Evolutionary conservation across 2,113 vertebrate species (phyloP).

Genomic region (Acrocephalus arundinaceus): DNA sequence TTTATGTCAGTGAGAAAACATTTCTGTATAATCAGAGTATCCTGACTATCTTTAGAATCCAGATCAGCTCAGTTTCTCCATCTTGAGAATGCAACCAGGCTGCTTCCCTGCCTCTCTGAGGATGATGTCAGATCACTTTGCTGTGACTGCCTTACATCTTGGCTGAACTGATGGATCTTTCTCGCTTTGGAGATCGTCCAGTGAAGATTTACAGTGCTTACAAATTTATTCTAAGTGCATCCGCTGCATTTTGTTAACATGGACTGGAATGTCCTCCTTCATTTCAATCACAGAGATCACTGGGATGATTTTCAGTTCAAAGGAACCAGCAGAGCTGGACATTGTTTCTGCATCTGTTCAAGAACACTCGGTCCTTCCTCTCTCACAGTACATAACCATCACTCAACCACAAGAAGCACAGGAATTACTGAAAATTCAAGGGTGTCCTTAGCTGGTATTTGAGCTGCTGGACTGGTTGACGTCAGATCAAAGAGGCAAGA

Average conservation of each 20-base stretch:
- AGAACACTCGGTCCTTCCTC: neutral
- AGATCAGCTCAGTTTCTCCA: neutral
- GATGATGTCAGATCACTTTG: neutral
- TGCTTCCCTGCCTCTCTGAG: neutral
- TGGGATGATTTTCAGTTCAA: neutral
- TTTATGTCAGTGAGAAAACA: neutral
- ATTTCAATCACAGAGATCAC: neutral
- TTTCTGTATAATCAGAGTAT: neutral
- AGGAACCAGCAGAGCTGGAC: neutral
- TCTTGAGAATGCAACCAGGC: neutral
- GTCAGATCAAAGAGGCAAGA: neutral
- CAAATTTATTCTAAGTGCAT: slow-evolving; percentile 12
- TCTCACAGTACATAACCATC: rapidly evolving
- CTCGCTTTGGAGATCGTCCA: slow-evolving; percentile 40
- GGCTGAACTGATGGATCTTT: neutral
- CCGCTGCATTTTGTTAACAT: neutral
- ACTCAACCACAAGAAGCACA: neutral
- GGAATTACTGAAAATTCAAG: neutral
- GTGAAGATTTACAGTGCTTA: neutral
- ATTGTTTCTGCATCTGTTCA: neutral
- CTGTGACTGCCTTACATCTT: neutral
- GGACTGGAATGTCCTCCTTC: neutral
- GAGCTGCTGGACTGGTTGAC: neutral
- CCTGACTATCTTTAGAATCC: neutral
- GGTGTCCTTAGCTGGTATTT: neutral